Conservation (phyloP, 2,797 vertebrate species). For the Sebastes umbrosus region DNA sequence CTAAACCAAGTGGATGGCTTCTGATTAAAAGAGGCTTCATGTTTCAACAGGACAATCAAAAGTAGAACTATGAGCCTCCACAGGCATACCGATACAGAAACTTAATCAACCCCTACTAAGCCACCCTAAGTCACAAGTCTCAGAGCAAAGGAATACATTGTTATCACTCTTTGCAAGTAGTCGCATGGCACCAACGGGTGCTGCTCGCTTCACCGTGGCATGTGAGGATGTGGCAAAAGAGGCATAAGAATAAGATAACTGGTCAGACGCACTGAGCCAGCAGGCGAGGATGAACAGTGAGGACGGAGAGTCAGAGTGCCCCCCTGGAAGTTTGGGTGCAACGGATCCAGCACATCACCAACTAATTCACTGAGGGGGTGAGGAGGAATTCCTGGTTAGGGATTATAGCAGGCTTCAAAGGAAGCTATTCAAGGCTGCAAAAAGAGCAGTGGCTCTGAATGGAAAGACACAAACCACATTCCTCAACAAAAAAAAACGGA, state of each 20-base stretch:
- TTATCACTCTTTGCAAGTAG: slow-evolving; percentile 33
- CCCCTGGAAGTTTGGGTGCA: slow-evolving; percentile 23
- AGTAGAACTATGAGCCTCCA: neutral
- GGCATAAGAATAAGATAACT: slow-evolving; percentile 17
- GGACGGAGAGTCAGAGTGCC: slow-evolving; percentile 2
- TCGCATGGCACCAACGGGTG: slow-evolving; percentile 16
- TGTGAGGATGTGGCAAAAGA: slow-evolving; percentile 33
- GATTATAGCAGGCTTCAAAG: slow-evolving; percentile 51
- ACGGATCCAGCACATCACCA: slow-evolving; percentile 51
- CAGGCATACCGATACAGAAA: slow-evolving; percentile 9
- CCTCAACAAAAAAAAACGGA: neutral
- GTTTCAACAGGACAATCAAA: slow-evolving; percentile 12
- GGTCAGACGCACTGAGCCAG: slow-evolving; percentile 3
- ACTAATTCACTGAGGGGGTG: slow-evolving; percentile 39
- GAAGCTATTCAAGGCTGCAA: slow-evolving; percentile 22
- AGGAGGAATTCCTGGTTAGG: slow-evolving; percentile 46
- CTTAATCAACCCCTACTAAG: slow-evolving; percentile 14
- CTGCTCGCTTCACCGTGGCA: slow-evolving; percentile 10
- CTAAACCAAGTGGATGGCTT: neutral
- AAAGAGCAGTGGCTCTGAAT: slow-evolving; percentile 14
- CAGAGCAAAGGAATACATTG: slow-evolving; percentile 7
- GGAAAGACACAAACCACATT: slow-evolving; percentile 23
- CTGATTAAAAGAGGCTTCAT: neutral
- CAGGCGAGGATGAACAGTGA: neutral
- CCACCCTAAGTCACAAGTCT: slow-evolving; percentile 16